Conservation (phyloP, 2,797 vertebrate genomes). For the Melanogrammus aeglefinus region DNA sequence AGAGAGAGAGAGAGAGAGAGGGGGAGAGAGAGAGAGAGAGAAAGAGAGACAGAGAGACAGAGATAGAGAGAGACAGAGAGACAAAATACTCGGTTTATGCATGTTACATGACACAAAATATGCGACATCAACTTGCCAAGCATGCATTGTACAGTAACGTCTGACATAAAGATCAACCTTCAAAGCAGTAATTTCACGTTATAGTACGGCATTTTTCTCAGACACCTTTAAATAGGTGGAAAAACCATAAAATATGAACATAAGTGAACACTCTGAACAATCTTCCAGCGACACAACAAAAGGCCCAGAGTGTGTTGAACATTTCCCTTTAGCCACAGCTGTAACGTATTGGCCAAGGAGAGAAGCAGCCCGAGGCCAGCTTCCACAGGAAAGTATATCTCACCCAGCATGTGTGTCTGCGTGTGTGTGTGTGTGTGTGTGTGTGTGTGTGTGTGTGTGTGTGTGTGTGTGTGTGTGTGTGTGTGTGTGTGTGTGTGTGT, state of each 20-base stretch:
- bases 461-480: too few species aligned
- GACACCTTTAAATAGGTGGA: not conserved
- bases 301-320: not conserved
- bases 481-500: too few species aligned
- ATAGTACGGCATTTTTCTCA: not conserved
- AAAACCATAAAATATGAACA: not conserved
- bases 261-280: not conserved
- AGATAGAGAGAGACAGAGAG: not conserved
- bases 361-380: conserved; percentile 2
- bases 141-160: not conserved
- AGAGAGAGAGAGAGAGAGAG: not conserved
- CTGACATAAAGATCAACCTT: not conserved
- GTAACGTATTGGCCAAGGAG: conserved; percentile 7
- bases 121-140: not conserved
- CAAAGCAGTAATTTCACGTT: not conserved
- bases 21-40: not conserved
- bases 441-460: not conserved
- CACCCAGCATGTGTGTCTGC: not conserved
- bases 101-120: not conserved
- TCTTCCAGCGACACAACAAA: not conserved
- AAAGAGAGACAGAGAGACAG: too few species aligned
- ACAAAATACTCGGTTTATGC: not conserved
- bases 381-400: conserved; percentile 2
- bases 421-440: conserved; percentile 4
- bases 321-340: conserved; percentile 8